Percentiles rank a stretch among this genome's conserved stretches.
Evolutionary conservation across 2,888 invertebrate species (phyloP).

Genomic region (Lymantria dispar): DNA sequence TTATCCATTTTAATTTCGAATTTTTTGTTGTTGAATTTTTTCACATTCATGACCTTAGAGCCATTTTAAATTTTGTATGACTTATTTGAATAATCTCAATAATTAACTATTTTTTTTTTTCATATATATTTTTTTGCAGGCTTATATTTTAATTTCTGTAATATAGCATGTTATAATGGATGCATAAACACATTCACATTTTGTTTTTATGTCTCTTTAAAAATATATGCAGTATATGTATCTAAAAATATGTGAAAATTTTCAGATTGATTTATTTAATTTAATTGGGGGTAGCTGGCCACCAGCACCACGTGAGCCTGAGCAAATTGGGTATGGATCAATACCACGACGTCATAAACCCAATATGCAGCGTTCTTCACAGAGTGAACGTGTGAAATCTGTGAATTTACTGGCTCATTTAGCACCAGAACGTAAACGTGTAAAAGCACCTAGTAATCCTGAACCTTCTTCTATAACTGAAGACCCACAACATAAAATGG

Average conservation of each 20-base stretch:
- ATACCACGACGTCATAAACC: constrained; percentile 44
- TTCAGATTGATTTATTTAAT: constrained; percentile 69
- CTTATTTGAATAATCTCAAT: too few relatives aligned
- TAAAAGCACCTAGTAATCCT: constrained; percentile 45
- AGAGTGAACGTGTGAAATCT: constrained; percentile 81
- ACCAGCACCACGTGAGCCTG: constrained; percentile 64
- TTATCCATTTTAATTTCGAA: too few relatives aligned
- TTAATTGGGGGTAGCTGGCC: constrained; percentile 78
- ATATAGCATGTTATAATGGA: too few relatives aligned
- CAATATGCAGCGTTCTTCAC: constrained; percentile 67
- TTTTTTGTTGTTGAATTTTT: too few relatives aligned
- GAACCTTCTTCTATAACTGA: constrained; percentile 31
- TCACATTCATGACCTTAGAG: too few relatives aligned
- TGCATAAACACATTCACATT: too few relatives aligned
- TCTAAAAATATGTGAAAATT: constrained; percentile 3
- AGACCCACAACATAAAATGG: constrained; percentile 55
- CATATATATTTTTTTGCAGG: too few relatives aligned
- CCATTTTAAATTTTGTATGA: too few relatives aligned
- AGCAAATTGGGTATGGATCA: constrained; percentile 62
- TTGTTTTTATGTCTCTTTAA: too few relatives aligned
- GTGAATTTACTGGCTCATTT: constrained; percentile 83
- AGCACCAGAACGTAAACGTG: constrained; percentile 61
- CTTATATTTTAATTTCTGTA: too few relatives aligned
- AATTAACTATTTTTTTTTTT: too few relatives aligned
- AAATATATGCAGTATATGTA: too few relatives aligned